Conservation (phyloP, 2,113 vertebrate genomes). For the Hemicordylus capensis region DNA sequence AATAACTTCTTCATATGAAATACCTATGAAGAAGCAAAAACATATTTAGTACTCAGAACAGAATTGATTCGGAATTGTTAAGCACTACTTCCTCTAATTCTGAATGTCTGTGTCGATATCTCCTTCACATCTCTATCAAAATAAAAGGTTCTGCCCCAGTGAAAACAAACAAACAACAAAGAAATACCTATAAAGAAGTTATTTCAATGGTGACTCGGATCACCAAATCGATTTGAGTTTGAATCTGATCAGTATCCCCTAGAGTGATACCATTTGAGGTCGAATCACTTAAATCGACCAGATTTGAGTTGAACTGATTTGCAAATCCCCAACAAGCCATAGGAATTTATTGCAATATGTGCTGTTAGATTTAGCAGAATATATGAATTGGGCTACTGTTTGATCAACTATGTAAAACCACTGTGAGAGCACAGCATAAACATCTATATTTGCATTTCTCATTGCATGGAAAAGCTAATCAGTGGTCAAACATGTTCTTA, state of each 20-base stretch:
- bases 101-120: accelerated
- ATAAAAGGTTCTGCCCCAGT: background rate
- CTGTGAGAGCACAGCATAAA: constrained; percentile 26
- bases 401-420: constrained; percentile 25
- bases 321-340: constrained; percentile 25
- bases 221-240: no score
- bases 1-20: no score
- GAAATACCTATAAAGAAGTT: no score
- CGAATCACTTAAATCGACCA: no score
- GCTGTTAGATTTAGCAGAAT: background rate
- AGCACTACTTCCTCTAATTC: background rate
- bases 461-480: background rate
- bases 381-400: background rate
- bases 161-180: no score
- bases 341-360: constrained; percentile 11
- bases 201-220: no score
- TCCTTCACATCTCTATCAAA: background rate
- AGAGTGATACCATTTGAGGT: no score
- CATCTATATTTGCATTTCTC: constrained; percentile 36
- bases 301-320: no score
- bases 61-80: background rate
- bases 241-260: no score
- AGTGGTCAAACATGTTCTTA: constrained; percentile 38
- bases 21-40: constrained; percentile 19
- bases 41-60: background rate